Percentiles rank a stretch among this genome's conserved stretches.
These are phyloP conservation scores for Choloepus didactylus DNA, from an alignment of 2,797 vertebrate species.

Conservation along the genomic window DNA sequence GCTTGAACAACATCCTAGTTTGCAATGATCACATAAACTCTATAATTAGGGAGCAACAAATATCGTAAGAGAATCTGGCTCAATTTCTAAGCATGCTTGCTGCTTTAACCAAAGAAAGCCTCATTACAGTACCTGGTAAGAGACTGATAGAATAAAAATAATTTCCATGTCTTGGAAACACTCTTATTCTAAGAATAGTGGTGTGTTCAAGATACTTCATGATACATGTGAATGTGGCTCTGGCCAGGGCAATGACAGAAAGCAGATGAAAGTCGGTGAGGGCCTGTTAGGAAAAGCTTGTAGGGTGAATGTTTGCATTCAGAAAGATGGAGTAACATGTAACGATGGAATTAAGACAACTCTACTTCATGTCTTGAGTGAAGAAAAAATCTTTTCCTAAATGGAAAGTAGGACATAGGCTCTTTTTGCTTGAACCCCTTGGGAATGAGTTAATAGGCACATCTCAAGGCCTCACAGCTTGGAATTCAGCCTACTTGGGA, in stretches of 20 bases:
- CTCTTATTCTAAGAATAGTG: background rate
- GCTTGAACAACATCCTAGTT: background rate
- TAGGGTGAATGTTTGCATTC: background rate
- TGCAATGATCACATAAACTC: background rate
- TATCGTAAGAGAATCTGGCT: background rate
- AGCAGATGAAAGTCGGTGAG: background rate
- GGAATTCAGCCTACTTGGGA: background rate
- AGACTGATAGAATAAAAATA: background rate
- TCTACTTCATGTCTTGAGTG: background rate
- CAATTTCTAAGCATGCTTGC: background rate
- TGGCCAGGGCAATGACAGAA: background rate
- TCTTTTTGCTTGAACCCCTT: background rate
- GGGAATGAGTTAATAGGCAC: background rate
- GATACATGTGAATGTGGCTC: background rate
- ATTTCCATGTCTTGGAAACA: background rate
- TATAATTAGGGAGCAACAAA: background rate
- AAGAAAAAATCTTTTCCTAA: conserved; percentile 6
- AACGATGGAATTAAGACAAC: background rate
- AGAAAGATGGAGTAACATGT: background rate
- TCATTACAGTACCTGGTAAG: background rate
- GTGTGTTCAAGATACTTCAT: background rate
- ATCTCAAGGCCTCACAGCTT: background rate
- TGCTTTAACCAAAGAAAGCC: background rate
- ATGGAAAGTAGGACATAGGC: background rate
- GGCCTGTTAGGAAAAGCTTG: background rate